phyloP scores from a whole-genome alignment of 1,140 invertebrate species.

The Cydia pomonella region DNA sequence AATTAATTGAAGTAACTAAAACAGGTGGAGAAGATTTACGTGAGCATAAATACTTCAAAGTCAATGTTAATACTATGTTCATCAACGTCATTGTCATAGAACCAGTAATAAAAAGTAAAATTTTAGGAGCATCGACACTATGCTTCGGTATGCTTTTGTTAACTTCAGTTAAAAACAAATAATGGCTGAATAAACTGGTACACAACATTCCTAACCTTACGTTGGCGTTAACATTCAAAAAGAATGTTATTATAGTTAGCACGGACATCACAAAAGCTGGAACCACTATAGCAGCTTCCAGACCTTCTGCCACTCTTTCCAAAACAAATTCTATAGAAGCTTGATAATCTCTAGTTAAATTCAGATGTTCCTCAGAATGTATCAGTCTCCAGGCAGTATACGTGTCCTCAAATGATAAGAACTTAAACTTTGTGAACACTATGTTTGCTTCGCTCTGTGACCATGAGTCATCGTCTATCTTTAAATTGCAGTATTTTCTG shows the following conservation, averaged over 20 bases:
- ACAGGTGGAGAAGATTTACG: constrained; percentile 29
- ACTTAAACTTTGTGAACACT: background rate
- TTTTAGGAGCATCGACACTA: constrained; percentile 43
- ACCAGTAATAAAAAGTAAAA: constrained; percentile 45
- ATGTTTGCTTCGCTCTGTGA: background rate
- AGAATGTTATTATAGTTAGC: constrained; percentile 42
- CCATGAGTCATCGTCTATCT: background rate
- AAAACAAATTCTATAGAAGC: constrained; percentile 38
- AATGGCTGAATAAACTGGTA: constrained; percentile 51
- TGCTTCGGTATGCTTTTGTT: constrained; percentile 45
- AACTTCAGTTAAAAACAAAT: constrained; percentile 43
- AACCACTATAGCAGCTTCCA: constrained; percentile 44
- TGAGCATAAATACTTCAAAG: constrained; percentile 41
- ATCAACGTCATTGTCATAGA: constrained; percentile 47
- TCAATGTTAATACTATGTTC: constrained; percentile 42
- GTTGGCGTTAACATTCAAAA: constrained; percentile 41
- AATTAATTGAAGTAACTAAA: constrained; percentile 42
- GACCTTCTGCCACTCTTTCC: constrained; percentile 45
- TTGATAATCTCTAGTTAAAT: constrained; percentile 7
- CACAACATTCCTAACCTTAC: constrained; percentile 40
- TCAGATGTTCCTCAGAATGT: background rate
- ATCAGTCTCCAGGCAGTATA: background rate
- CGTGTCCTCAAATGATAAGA: background rate
- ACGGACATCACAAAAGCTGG: constrained; percentile 45
- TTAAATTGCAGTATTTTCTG: background rate